A percentile compares a stretch with the other conserved stretches of the same genome.
These are phyloP conservation scores for Limnephilus rhombicus DNA, from an alignment of 2,888 invertebrate species.

Conservation along the genomic window DNA sequence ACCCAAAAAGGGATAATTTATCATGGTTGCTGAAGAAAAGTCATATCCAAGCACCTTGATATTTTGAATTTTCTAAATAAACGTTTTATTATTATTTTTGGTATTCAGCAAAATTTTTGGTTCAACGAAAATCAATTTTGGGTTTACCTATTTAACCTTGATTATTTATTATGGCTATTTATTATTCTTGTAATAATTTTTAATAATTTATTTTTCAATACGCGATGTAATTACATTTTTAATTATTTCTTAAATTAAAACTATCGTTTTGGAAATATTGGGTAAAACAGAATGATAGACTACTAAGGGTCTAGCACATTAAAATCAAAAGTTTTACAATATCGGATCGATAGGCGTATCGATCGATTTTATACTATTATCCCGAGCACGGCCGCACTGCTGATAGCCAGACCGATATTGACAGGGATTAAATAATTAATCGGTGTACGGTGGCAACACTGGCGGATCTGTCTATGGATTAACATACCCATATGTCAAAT, in stretches of 20 bases:
- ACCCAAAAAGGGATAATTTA: conserved; percentile 43
- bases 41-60: not conserved
- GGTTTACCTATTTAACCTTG: not conserved
- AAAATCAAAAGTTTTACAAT: too few species aligned
- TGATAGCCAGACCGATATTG: too few species aligned
- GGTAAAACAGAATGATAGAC: not conserved
- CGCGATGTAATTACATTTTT: not conserved
- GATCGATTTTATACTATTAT: too few species aligned
- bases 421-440: too few species aligned
- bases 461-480: too few species aligned
- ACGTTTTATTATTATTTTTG: not conserved
- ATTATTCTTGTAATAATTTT: not conserved
- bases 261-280: too few species aligned
- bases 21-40: not conserved
- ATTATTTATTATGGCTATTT: not conserved
- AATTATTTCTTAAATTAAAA: not conserved
- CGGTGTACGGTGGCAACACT: too few species aligned
- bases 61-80: conserved; percentile 8
- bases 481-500: too few species aligned
- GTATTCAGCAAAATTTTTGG: not conserved
- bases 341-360: too few species aligned
- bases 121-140: not conserved
- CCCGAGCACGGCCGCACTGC: too few species aligned
- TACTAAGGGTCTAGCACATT: too few species aligned
- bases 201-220: not conserved